Percentiles rank a stretch among this genome's conserved stretches.
Conservation (phyloP, 2,113 vertebrate species). For the Gallinago media region DNA sequence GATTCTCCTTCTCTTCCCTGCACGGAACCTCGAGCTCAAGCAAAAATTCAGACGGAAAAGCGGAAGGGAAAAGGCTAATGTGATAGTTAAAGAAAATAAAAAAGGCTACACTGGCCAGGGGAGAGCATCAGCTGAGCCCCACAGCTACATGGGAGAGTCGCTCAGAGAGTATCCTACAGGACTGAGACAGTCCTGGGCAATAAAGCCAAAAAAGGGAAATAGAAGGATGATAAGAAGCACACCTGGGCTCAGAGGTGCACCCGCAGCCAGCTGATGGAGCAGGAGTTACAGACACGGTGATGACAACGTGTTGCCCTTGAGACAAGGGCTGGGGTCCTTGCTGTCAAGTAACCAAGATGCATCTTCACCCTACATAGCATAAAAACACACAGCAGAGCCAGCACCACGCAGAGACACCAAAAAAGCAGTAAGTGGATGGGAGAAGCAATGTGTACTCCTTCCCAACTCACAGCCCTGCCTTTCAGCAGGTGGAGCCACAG, state of each 20-base stretch:
- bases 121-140: not conserved
- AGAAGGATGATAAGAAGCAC: not conserved
- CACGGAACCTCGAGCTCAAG: not conserved
- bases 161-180: not conserved
- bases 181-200: not conserved
- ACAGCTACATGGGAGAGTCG: not conserved
- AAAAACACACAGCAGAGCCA: not conserved
- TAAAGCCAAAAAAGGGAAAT: no score
- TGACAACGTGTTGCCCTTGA: not conserved
- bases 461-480: not conserved
- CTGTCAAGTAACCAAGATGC: not conserved
- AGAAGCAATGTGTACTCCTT: not conserved
- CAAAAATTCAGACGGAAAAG: conserved; percentile 1
- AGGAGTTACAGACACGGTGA: not conserved
- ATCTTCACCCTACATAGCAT: no score
- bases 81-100: not conserved
- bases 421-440: not conserved
- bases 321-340: not conserved
- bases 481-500: conserved; percentile 71
- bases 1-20: not conserved
- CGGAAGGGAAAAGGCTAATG: not conserved
- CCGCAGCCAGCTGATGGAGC: not conserved
- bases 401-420: not conserved
- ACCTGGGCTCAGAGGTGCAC: not conserved
- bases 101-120: not conserved